These are phyloP conservation scores for Heliconius nattereri DNA, from an alignment of 1,140 invertebrate species.

Conservation along the genomic window DNA sequence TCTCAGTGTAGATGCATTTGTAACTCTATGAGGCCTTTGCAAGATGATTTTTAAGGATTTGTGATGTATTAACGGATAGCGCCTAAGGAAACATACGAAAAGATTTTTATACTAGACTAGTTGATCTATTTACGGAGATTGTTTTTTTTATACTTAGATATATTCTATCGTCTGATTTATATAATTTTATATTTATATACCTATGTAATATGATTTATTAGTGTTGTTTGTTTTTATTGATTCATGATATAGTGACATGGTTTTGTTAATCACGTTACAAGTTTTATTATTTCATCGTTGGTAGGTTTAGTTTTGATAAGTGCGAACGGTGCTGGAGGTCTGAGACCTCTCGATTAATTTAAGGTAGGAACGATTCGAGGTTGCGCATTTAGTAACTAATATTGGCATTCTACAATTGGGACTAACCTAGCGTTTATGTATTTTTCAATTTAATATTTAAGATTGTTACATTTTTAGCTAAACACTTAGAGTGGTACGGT, in stretches of 20 bases:
- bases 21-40: conserved; percentile 82
- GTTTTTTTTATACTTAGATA: conserved; percentile 82
- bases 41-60: conserved; percentile 81
- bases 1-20: conserved; percentile 82
- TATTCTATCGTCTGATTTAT: conserved; percentile 82
- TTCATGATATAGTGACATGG: conserved; percentile 77
- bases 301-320: conserved; percentile 71
- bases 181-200: conserved; percentile 81
- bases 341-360: conserved; percentile 75
- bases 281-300: conserved; percentile 77
- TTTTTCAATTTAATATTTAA: conserved; percentile 80
- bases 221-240: conserved; percentile 82
- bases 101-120: conserved; percentile 83
- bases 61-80: conserved; percentile 82
- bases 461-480: conserved; percentile 82
- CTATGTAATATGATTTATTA: conserved; percentile 81
- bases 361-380: conserved; percentile 73
- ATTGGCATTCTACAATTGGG: conserved; percentile 82
- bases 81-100: conserved; percentile 82
- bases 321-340: conserved; percentile 73
- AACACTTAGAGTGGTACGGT: conserved; percentile 82
- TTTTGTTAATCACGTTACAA: conserved; percentile 64
- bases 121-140: conserved; percentile 82
- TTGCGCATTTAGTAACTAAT: conserved; percentile 81
- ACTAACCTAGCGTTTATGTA: conserved; percentile 82